A percentile compares a stretch with the other conserved stretches of the same genome.
Evolutionary conservation across 2,888 invertebrate genomes (phyloP).

Genomic region (Leptopilina drosophilae): DNA sequence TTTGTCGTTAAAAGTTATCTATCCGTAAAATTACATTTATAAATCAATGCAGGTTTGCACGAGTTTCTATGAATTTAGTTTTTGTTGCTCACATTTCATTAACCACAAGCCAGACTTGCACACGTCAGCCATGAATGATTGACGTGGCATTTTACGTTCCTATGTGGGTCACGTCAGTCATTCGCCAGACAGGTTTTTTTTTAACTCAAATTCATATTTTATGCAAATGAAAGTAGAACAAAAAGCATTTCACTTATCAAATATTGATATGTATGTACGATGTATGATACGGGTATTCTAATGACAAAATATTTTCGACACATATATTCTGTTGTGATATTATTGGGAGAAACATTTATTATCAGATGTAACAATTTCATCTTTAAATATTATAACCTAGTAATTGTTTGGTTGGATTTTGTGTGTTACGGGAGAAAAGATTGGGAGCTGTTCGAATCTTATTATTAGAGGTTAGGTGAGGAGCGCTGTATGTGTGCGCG

Average conservation of each 20-base stretch:
- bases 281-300: constrained; percentile 23
- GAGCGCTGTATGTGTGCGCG: constrained; percentile 46
- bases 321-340: too few species aligned
- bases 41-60: constrained; percentile 14
- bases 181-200: constrained; percentile 30
- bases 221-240: constrained; percentile 31
- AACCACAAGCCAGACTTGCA: constrained; percentile 37
- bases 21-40: not conserved
- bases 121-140: constrained; percentile 29
- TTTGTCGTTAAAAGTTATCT: not conserved
- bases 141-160: constrained; percentile 31
- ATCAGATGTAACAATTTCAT: too few species aligned
- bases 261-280: constrained; percentile 26
- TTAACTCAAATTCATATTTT: constrained; percentile 31
- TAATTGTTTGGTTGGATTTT: too few species aligned
- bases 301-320: constrained; percentile 5
- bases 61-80: constrained; percentile 15
- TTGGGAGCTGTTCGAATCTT: constrained; percentile 56
- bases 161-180: constrained; percentile 38
- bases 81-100: constrained; percentile 19
- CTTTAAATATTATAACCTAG: too few species aligned
- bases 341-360: too few species aligned
- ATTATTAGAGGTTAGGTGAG: constrained; percentile 59
- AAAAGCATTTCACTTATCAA: constrained; percentile 35
- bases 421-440: too few species aligned